Evolutionary conservation across 2,797 vertebrate genomes (phyloP), one percentile per base, ranked within the genome.

Genomic region (Pseudochromis fuscus): DNA sequence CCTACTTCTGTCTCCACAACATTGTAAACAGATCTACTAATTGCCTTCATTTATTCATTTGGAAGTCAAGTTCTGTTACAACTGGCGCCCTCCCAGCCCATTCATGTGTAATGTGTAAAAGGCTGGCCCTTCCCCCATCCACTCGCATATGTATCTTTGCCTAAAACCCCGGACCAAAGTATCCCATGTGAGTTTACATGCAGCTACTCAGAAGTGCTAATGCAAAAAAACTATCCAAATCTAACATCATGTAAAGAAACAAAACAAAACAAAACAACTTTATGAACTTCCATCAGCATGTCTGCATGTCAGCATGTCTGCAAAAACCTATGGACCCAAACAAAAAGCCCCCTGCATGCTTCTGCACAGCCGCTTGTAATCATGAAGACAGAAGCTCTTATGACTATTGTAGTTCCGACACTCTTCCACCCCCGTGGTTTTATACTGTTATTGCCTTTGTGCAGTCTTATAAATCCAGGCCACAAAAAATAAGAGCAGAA

Each of bases 21-120:
- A 89, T 82, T 89, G 90, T 93, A 93, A 91, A 93, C 92, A 93
- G 82, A 91, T 91, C 90, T 83, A 87, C 89, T 93, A 92, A 93
- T 93, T 93, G 92, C 89, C 88, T 93, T 93, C 90, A 93, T 93
- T 92, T 93, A 93, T 93, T 93, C 90, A 93, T 93, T 90, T 90
- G 87, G 84, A 93, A 92, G 92, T 92, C 87, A 92, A 88, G 87
- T 91, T 91, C 70, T 87, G 87, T 89, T 84, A 88, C 46, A 82
- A 68, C 87, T 90, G 89, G 86, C 88, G 69, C 66, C 74, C 68
- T 84, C 79, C 77, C 73, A 81, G 76, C 77, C 90, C 90, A 88
- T 88, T 92, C 91, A 91, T 91, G 89, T 89, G 89, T 88, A 88
- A 93, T 77, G 77, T 73, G 82, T 84, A 91, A 83, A 86, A 83